phyloP scores from a whole-genome alignment of 2,113 vertebrate species.

The Eulemur rufifrons region DNA sequence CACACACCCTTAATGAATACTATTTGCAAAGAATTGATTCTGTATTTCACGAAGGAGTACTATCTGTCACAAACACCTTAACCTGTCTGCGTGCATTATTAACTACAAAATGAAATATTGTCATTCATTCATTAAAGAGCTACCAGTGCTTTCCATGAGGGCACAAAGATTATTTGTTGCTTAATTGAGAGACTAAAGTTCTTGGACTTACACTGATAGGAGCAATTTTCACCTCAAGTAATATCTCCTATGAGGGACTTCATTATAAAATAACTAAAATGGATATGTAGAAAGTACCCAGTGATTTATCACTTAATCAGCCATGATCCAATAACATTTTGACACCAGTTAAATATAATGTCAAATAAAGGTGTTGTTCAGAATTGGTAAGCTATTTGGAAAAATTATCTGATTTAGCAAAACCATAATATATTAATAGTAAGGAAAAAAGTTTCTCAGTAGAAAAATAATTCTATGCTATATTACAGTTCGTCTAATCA shows the following conservation, averaged over 20 bases:
- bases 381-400: conserved; percentile 6
- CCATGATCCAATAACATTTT: not conserved
- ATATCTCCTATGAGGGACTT: not conserved
- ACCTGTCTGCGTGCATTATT: not conserved
- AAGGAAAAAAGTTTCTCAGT: not conserved
- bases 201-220: not conserved
- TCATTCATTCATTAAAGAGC: not conserved
- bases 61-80: not conserved
- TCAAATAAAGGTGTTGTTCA: not conserved
- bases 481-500: not conserved
- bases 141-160: not conserved
- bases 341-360: not conserved
- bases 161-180: not conserved
- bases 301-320: not conserved
- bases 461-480: not conserved
- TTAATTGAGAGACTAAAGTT: not conserved
- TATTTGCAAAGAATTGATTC: not conserved
- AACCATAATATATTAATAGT: not conserved
- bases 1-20: not conserved
- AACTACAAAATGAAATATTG: not conserved
- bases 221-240: conserved; percentile 6
- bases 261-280: conserved; percentile 47
- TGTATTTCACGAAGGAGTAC: not conserved
- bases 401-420: not conserved
- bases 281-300: not conserved